Percentiles rank a stretch among this genome's conserved stretches.
Conservation (phyloP, 1,140 invertebrate species). For the Heterodera schachtii region DNA sequence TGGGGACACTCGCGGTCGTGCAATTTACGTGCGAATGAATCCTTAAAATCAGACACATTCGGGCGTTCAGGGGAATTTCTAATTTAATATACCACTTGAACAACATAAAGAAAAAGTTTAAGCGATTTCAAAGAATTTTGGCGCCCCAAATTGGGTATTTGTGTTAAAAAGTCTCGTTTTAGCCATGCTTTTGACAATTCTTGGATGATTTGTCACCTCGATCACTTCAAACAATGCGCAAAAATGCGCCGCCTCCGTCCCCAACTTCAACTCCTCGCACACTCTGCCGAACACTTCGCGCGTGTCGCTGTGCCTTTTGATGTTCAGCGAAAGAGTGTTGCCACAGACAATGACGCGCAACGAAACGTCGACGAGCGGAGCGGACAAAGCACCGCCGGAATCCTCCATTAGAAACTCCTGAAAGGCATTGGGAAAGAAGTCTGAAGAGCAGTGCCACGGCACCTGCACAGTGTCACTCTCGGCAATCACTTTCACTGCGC, state of each 20-base stretch:
- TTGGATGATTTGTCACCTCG: slow-evolving; percentile 68
- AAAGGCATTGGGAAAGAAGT: not conserved
- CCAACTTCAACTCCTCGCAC: slow-evolving; percentile 77
- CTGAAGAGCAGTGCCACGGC: not conserved
- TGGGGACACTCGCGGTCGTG: slow-evolving; percentile 91
- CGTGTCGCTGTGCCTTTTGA: slow-evolving; percentile 85
- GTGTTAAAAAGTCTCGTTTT: no score
- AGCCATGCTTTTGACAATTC: no score
- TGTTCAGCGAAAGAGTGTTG: slow-evolving; percentile 84
- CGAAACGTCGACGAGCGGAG: slow-evolving; percentile 76
- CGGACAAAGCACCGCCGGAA: slow-evolving; percentile 26
- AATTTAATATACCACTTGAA: no score
- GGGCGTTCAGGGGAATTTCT: no score
- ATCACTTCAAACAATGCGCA: slow-evolving; percentile 98
- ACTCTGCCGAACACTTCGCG: slow-evolving; percentile 81
- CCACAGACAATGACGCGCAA: slow-evolving; percentile 82
- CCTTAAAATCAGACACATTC: slow-evolving; percentile 65
- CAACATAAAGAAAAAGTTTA: no score
- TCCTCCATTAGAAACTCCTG: slow-evolving; percentile 65
- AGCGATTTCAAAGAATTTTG: no score
- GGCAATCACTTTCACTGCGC: slow-evolving; percentile 93
- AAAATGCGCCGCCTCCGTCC: slow-evolving; percentile 77
- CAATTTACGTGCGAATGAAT: slow-evolving; percentile 81
- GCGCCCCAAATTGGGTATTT: no score
- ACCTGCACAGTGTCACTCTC: slow-evolving; percentile 93